Conservation (phyloP, 2,113 vertebrate genomes). For the Cynopterus brachyotis region DNA sequence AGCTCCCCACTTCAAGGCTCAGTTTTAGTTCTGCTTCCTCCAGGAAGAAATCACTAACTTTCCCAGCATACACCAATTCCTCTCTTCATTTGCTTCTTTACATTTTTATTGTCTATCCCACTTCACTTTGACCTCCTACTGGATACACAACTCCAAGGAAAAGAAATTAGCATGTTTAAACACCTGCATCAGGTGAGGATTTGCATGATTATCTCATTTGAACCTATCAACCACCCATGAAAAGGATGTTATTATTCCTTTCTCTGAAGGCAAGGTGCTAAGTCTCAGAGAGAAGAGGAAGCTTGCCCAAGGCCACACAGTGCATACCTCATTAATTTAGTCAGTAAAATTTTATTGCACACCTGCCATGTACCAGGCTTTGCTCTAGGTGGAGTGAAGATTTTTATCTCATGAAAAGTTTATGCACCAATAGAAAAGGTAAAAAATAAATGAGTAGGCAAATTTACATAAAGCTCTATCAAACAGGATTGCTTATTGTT, state of each 20-base stretch:
- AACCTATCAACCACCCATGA: not conserved
- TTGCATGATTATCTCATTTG: constrained; percentile 21
- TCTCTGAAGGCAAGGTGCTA: not conserved
- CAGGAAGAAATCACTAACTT: not conserved
- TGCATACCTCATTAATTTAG: not conserved
- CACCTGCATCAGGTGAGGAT: not conserved
- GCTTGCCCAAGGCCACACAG: not conserved
- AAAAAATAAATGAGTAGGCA: not conserved
- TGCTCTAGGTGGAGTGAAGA: not conserved
- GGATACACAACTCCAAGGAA: not conserved
- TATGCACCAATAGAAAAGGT: not conserved
- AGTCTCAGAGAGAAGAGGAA: constrained; percentile 5
- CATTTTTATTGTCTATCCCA: not conserved
- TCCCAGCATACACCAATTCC: not conserved
- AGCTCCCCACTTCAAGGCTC: not conserved
- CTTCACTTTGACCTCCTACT: not conserved
- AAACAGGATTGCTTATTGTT: not conserved
- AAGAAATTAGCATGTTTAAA: not conserved
- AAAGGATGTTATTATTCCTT: not conserved
- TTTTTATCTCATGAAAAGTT: not conserved
- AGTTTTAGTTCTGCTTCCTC: not conserved
- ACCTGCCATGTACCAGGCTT: not conserved
- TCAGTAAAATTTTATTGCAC: not conserved
- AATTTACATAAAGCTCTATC: not conserved
- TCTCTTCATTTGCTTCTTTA: not conserved